Conservation (phyloP, 2,113 vertebrate species). For the Prinia subflava region DNA sequence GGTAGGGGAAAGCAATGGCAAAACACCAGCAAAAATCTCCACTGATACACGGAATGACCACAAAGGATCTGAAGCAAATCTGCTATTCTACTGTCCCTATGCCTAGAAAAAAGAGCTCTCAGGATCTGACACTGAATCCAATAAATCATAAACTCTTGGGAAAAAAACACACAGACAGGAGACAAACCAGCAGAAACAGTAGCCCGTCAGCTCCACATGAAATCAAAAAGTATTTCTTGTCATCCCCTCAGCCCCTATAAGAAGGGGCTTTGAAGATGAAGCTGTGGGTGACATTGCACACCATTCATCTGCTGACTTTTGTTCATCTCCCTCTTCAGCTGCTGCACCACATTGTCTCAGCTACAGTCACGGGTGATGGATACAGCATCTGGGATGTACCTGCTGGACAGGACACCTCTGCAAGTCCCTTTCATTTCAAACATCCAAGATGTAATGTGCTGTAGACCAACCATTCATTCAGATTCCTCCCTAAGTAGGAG, state of each 20-base stretch:
- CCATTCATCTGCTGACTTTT: not conserved
- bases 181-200: not conserved
- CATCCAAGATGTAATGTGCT: not conserved
- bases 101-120: not conserved
- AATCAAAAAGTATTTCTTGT: not conserved
- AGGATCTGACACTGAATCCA: not conserved
- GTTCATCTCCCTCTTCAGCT: not conserved
- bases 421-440: not conserved
- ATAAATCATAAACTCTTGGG: not conserved
- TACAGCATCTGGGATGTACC: not conserved
- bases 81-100: not conserved
- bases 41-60: not conserved
- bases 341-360: not conserved
- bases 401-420: not conserved
- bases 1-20: not conserved
- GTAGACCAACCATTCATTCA: not conserved
- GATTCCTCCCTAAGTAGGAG: not conserved
- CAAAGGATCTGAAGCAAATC: not conserved
- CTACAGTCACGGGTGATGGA: not conserved
- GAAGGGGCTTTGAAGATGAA: not conserved
- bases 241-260: accelerated
- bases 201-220: not conserved
- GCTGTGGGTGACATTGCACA: not conserved
- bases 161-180: accelerated
- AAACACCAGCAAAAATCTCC: not conserved